Base-by-base conservation (phyloP, 2,888 invertebrate genomes). In the Ormyrus thymus region DNA sequence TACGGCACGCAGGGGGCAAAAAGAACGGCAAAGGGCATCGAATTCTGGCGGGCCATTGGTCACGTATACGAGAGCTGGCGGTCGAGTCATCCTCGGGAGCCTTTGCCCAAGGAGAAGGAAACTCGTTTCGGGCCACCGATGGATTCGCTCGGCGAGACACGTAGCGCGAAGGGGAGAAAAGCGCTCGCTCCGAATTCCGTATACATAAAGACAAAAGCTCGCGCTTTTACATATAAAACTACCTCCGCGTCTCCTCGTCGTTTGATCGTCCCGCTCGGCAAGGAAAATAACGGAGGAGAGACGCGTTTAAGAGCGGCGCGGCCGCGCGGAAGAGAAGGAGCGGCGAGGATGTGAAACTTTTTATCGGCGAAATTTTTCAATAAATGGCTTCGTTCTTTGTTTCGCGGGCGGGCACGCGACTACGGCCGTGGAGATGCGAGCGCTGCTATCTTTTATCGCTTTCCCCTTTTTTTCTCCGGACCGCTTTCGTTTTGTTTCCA, bases 191-290 rank as follows among this genome's bases (percentile, higher is more conserved):
- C 61, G 75, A 79, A 79, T 79, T 75, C 56, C 66, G 61, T 71
- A 79, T 79, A 29, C 29, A 29, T 29, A 76, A 76, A 80, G 79
- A 76, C 79, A 80, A 80, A 80, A 76, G 64, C 72, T 51, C 29
- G 13, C 43, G 29, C n/a, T 13, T 10, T 48, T 46, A 70, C 9
- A 13, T 59, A 45, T 53, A 55, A 29, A 9, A 56, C 58, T 29
- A 6, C 43, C 43, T 51, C 66, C 45, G 43, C 43, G 51, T 70
- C 13, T 58, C 48, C 15, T 15, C n/a, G 64, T 69, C 76, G 55
- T 76, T 76, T 76, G 76, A 76, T 76, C 76, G 69, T 69, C 64
- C 29, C 53, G 11, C 43, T 13, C n/a, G 3, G 29, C 2, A 29
- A 29, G 29, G 29, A 29, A 29, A 29, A 29, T 29, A 29, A 29